Conservation (phyloP, 2,888 invertebrate genomes). For the Drosophila hamatofila region DNA sequence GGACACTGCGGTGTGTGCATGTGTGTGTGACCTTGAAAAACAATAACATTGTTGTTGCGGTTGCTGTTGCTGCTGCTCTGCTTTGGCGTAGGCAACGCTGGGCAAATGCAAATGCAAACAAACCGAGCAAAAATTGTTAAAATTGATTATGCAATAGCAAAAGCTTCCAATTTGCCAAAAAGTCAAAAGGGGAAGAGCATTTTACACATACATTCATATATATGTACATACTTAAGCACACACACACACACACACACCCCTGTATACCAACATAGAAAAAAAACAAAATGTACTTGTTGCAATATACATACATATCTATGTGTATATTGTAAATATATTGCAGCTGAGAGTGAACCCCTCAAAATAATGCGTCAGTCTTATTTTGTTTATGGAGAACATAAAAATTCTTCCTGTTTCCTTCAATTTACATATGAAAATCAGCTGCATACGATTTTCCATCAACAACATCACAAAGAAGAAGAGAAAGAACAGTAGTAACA, state of each 20-base stretch:
- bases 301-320: not conserved
- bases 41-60: slow-evolving; percentile 67
- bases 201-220: slow-evolving; percentile 23
- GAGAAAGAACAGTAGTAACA: slow-evolving; percentile 16
- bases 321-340: not conserved
- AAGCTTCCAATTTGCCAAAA: slow-evolving; percentile 42
- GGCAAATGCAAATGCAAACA: slow-evolving; percentile 71
- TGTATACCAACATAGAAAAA: not conserved
- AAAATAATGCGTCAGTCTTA: not conserved
- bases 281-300: slow-evolving; percentile 9
- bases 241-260: slow-evolving; percentile 30
- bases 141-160: slow-evolving; percentile 64
- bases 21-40: slow-evolving; percentile 72
- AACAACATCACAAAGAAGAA: slow-evolving; percentile 31
- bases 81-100: slow-evolving; percentile 42
- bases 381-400: slow-evolving; percentile 19
- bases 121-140: slow-evolving; percentile 65
- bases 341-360: not conserved
- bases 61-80: slow-evolving; percentile 26
- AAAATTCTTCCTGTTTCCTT: slow-evolving; percentile 44
- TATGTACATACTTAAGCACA: not conserved
- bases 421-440: slow-evolving; percentile 50
- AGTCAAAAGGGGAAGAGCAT: slow-evolving; percentile 36
- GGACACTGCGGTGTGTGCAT: slow-evolving; percentile 41
- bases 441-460: slow-evolving; percentile 54